Percentiles rank a stretch among this genome's conserved stretches.
Evolutionary conservation across 2,113 vertebrate species (phyloP).

Genomic region (Isichthys henryi): DNA sequence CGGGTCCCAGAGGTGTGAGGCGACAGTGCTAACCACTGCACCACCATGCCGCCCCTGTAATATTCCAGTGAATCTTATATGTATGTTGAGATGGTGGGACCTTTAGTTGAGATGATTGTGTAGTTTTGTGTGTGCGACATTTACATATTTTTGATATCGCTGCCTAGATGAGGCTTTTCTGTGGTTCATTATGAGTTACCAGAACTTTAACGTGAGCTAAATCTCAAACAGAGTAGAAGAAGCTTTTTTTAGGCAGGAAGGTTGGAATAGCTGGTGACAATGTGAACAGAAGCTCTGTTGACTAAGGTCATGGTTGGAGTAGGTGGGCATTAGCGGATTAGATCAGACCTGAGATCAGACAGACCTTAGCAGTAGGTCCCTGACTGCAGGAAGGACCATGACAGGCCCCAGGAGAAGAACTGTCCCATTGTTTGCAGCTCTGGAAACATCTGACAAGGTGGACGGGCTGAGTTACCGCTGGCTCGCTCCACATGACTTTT

Average conservation of each 20-base stretch:
- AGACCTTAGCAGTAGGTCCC: background rate
- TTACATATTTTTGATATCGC: background rate
- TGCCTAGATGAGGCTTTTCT: background rate
- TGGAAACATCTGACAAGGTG: slow-evolving; percentile 15
- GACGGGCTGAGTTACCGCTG: slow-evolving; percentile 15
- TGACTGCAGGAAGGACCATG: background rate
- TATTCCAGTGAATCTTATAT: background rate
- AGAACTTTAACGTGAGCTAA: background rate
- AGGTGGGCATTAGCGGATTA: background rate
- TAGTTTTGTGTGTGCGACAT: background rate
- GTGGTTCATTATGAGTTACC: background rate
- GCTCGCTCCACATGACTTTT: background rate
- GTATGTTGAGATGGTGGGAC: background rate
- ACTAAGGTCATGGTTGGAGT: background rate
- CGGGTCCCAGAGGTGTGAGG: too few species aligned
- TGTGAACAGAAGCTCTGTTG: background rate
- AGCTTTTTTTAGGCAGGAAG: background rate
- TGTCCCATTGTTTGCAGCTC: background rate
- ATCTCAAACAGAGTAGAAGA: background rate
- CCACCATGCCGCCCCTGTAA: too few species aligned
- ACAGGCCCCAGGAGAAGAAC: background rate
- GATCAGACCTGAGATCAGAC: background rate
- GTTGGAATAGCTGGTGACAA: background rate
- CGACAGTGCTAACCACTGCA: too few species aligned
- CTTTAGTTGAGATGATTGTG: background rate